Evolutionary conservation across 2,113 vertebrate genomes (phyloP).

Genomic region (Neodon shergylaensis): DNA sequence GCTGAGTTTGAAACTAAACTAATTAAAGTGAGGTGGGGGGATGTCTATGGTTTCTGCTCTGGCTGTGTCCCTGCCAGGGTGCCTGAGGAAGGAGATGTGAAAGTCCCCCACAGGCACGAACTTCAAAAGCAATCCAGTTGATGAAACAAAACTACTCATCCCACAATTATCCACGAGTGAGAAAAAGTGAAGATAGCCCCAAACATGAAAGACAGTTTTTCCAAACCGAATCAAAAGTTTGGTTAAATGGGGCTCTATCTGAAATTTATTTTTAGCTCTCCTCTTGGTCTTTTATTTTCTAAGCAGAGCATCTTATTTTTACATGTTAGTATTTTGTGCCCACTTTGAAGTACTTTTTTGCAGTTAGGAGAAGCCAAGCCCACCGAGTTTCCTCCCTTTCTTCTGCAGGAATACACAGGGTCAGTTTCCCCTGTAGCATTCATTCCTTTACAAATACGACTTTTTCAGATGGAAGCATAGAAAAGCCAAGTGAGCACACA

Average conservation of each 20-base stretch:
- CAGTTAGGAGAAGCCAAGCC: background rate
- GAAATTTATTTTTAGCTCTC: slow-evolving; percentile 17
- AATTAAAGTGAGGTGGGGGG: background rate
- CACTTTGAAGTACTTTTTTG: slow-evolving; percentile 33
- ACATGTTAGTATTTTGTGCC: background rate
- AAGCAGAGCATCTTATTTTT: background rate
- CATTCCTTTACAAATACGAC: background rate
- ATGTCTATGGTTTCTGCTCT: background rate
- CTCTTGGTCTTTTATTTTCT: slow-evolving; percentile 12
- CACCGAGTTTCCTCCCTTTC: background rate
- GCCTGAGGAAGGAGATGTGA: background rate
- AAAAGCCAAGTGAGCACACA: background rate
- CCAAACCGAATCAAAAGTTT: background rate
- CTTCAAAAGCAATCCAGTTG: slow-evolving; percentile 15
- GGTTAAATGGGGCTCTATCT: background rate
- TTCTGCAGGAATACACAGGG: background rate
- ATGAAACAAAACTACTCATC: slow-evolving; percentile 35
- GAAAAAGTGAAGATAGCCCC: background rate
- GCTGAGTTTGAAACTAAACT: background rate
- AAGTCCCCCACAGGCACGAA: background rate
- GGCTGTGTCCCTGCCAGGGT: background rate
- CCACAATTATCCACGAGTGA: background rate
- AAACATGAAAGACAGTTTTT: background rate
- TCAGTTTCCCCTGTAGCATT: background rate
- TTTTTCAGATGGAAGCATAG: background rate